These are phyloP conservation scores for Nilaparvata lugens DNA, from an alignment of 1,140 invertebrate genomes.

Conservation along the genomic window DNA sequence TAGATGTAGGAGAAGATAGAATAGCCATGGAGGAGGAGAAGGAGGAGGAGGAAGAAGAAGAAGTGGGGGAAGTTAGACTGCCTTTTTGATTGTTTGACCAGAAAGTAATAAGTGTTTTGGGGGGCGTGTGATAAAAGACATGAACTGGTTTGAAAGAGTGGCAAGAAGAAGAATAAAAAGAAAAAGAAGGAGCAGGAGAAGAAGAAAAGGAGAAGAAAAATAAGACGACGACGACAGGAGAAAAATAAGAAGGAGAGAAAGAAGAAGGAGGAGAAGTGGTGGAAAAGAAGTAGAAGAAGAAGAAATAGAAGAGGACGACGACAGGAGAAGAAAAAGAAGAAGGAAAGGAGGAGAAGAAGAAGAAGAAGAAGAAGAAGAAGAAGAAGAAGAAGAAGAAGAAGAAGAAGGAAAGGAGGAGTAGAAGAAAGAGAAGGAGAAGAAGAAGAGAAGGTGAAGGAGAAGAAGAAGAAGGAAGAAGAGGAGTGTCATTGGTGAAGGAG, in stretches of 20 bases:
- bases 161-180: conserved; percentile 8
- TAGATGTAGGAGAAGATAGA: no score
- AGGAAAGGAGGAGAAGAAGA: conserved; percentile 10
- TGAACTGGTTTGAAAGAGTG: no score
- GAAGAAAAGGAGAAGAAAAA: conserved; percentile 8
- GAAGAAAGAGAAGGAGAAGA: neutral
- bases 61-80: conserved; percentile 1
- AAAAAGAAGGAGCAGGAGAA: neutral
- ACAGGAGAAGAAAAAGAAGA: neutral
- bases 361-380: conserved; percentile 8
- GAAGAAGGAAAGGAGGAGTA: no score
- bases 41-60: neutral
- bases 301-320: neutral
- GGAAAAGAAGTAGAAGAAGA: neutral
- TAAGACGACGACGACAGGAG: neutral
- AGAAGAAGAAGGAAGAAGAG: neutral
- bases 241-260: no score
- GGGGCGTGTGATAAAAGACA: no score
- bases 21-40: no score
- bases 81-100: no score
- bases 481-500: neutral
- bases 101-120: no score
- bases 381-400: neutral
- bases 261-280: neutral
- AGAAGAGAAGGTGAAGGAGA: no score